These are phyloP conservation scores for Aquatica leii DNA, from an alignment of 2,888 invertebrate genomes.

Conservation along the genomic window DNA sequence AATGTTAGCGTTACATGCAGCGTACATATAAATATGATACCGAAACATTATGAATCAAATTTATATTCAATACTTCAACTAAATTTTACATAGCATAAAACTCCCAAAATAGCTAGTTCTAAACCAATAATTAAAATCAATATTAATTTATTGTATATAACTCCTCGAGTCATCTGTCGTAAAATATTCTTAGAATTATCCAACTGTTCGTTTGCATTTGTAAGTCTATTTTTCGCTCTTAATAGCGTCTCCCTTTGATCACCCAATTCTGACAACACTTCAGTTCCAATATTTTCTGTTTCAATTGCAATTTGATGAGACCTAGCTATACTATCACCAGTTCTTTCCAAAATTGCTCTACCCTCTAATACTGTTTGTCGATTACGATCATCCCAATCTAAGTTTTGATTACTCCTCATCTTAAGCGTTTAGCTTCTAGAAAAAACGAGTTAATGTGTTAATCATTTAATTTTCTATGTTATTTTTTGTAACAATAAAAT, in stretches of 20 bases:
- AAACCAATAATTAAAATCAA: constrained; percentile 76
- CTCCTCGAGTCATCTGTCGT: constrained; percentile 71
- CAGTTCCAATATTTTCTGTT: constrained; percentile 81
- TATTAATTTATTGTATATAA: constrained; percentile 79
- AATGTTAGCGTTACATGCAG: too few species aligned
- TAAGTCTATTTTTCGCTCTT: constrained; percentile 71
- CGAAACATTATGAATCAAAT: too few species aligned
- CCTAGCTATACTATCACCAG: constrained; percentile 70
- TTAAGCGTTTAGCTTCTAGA: too few species aligned
- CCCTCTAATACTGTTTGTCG: constrained; percentile 67
- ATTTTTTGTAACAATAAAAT: too few species aligned
- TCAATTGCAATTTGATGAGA: constrained; percentile 80
- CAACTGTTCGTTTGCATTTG: constrained; percentile 76
- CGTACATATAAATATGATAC: too few species aligned
- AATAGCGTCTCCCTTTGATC: constrained; percentile 78
- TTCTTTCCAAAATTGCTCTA: constrained; percentile 65
- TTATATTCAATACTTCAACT: too few species aligned
- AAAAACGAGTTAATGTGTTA: too few species aligned
- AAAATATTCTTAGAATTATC: constrained; percentile 71
- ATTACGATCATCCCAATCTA: constrained; percentile 66
- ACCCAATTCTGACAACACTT: constrained; percentile 78
- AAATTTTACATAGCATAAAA: constrained; percentile 71
- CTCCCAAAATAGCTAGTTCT: constrained; percentile 72
- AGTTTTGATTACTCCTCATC: not conserved
- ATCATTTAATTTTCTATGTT: too few species aligned